Base-by-base conservation (phyloP, 2,797 vertebrate species). In the Yasuhikotakia modesta region DNA sequence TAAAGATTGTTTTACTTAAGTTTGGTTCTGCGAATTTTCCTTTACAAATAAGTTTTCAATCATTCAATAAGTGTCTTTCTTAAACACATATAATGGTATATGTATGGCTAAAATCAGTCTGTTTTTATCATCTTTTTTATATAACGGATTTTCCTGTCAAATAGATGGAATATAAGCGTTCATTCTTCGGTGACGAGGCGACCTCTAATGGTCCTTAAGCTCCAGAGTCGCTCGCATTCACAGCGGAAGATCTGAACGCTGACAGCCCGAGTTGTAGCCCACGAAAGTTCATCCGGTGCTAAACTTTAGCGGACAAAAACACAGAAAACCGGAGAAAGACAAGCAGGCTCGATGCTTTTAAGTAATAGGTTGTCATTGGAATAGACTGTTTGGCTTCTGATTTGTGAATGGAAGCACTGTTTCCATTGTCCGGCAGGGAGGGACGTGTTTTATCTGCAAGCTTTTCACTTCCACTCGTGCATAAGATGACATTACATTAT, bases 141-240 rank as follows among this genome's bases (percentile, higher is more conserved):
- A 7, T 30, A 61, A 61, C 32, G 6, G 32, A 35, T 35, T 35
- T 35, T 35, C 1, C 32, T 35, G 3, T 32, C 19, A 30, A 48
- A 48, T 43, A 14, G 55, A 30, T 30, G 13, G 2, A 45, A 77
- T 55, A 67, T 27, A 61, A 57, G 39, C 50, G 16, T 10, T 4
- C 50, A 46, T 71, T 65, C 46, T 10, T 80, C 53, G 39, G 71
- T 69, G 21, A 71, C 65, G 70, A 48, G 13, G 35, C 78, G 83
- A 73, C 80, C 80, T 80, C 80, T 84, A 11, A 66, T 57, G 79
- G 75, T 78, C 69, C 27, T 53, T 17, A 21, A 45, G 70, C 45
- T 30, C 1, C 22, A 78, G 43, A 57, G 30, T 46, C 16, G 30
- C 30, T 53, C 39, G 64, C 48, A 27, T 46, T 57, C 27, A 68